These are phyloP conservation scores for Drosophila biarmipes DNA, from an alignment of 1,140 invertebrate genomes.

Conservation along the genomic window DNA sequence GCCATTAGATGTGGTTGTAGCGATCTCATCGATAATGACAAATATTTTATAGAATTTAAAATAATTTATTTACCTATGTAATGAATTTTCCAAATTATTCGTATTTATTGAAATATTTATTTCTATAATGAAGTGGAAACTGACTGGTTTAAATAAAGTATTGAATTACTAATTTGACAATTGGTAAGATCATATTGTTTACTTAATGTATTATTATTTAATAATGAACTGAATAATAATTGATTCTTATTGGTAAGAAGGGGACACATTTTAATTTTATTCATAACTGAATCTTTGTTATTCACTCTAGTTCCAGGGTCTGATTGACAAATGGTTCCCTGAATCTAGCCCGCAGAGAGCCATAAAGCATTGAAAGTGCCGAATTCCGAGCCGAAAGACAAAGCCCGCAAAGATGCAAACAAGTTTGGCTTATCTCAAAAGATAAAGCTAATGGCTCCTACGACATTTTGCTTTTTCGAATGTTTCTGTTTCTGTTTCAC, in stretches of 20 bases:
- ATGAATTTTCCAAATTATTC: not conserved
- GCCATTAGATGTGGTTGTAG: not conserved
- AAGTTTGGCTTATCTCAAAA: constrained; percentile 42
- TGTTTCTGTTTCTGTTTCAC: constrained; percentile 10
- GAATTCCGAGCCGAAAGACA: constrained; percentile 8
- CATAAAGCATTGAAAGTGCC: constrained; percentile 35
- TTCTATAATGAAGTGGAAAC: too few species aligned
- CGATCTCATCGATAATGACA: not conserved
- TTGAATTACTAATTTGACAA: too few species aligned
- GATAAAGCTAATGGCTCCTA: constrained; percentile 58
- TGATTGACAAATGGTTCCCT: constrained; percentile 3
- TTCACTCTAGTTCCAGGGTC: not conserved
- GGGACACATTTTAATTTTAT: not conserved
- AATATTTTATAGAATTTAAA: not conserved
- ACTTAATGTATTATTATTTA: not conserved
- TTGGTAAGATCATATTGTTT: too few species aligned
- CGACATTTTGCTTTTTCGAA: constrained; percentile 54
- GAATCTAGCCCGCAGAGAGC: constrained; percentile 1
- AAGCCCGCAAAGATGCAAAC: constrained; percentile 22
- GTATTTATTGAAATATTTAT: too few species aligned
- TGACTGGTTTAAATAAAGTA: too few species aligned
- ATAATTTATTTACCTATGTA: not conserved
- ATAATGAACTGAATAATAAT: not conserved
- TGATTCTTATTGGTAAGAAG: too few species aligned
- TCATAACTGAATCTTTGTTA: not conserved